Percentiles rank a stretch among this genome's conserved stretches.
These are phyloP conservation scores for Pycnonotus jocosus DNA, from an alignment of 2,113 vertebrate species.

Conservation along the genomic window DNA sequence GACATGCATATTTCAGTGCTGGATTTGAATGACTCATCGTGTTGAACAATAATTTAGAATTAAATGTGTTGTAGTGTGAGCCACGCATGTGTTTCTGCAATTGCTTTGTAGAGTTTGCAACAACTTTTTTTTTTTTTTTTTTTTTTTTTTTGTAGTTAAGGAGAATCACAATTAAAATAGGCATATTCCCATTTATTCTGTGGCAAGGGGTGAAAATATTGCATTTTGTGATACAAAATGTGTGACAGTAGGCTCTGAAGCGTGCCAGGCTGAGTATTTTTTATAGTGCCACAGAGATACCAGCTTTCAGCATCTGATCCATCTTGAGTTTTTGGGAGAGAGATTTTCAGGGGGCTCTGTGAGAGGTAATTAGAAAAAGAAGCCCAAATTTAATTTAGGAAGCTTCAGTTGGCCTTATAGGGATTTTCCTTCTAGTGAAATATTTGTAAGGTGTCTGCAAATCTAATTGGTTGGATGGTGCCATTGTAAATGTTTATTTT, in stretches of 20 bases:
- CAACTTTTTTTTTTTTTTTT: neutral
- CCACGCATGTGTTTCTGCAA: neutral
- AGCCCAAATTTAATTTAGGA: neutral
- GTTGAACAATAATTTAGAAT: neutral
- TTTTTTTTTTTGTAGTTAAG: neutral
- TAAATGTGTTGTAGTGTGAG: neutral
- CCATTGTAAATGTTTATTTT: neutral
- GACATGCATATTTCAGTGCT: neutral
- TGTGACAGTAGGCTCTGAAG: neutral
- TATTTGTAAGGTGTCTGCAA: neutral
- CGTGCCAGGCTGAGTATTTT: neutral
- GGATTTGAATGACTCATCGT: neutral
- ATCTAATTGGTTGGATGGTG: neutral
- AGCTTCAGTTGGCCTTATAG: neutral
- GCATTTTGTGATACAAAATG: neutral
- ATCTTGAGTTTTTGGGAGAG: neutral
- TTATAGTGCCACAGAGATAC: neutral
- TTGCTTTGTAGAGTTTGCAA: neutral
- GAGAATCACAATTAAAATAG: neutral
- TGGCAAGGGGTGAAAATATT: neutral
- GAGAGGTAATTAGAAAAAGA: neutral
- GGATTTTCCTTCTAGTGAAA: neutral
- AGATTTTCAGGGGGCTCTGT: neutral
- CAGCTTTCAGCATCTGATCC: neutral
- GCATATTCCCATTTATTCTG: neutral